phyloP scores from a whole-genome alignment of 2,113 vertebrate genomes.

The Daphoenositta chrysoptera region DNA sequence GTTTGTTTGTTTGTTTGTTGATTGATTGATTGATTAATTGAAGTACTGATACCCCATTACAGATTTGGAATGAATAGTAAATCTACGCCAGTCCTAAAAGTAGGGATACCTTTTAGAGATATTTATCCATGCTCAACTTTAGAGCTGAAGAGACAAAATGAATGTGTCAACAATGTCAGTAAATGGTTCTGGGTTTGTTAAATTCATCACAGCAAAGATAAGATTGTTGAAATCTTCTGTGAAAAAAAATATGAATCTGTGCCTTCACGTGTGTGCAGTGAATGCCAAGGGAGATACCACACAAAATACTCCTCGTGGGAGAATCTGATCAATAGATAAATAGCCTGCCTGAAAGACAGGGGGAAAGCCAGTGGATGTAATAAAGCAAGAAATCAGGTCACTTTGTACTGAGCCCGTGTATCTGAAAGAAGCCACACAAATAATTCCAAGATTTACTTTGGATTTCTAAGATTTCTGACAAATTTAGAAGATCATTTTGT shows the following conservation, averaged over 20 bases:
- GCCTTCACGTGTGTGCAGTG: background rate
- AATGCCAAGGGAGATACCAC: background rate
- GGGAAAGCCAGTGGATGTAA: background rate
- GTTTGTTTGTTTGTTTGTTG: background rate
- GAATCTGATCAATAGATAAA: background rate
- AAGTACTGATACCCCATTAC: background rate
- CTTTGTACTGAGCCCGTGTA: background rate
- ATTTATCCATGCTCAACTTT: background rate
- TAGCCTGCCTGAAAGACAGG: background rate
- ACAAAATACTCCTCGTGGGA: background rate
- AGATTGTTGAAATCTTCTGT: background rate
- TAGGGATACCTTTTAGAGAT: background rate
- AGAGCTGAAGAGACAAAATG: background rate
- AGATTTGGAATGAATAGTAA: background rate
- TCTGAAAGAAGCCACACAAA: background rate
- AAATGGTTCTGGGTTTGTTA: background rate
- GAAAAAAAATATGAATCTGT: background rate
- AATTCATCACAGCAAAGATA: background rate
- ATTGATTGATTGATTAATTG: background rate
- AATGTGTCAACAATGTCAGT: background rate
- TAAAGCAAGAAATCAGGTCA: background rate
- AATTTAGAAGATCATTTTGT: background rate
- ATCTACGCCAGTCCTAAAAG: background rate
- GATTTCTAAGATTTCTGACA: background rate
- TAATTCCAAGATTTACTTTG: background rate